phyloP scores from a whole-genome alignment of 2,888 invertebrate genomes.

The Diarsia rubi region DNA sequence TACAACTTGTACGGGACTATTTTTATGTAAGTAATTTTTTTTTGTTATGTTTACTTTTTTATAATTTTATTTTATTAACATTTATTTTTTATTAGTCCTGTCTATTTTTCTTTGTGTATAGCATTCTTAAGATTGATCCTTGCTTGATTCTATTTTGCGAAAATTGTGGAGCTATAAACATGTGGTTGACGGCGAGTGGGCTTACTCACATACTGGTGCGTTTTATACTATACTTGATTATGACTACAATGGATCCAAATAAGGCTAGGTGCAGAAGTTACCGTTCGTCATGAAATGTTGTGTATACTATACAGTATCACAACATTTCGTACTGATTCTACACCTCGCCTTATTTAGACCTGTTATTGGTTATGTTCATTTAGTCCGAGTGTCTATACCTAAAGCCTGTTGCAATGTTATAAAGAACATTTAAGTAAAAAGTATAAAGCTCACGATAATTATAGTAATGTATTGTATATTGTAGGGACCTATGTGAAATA shows the following conservation, averaged over 20 bases:
- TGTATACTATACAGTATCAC: neutral
- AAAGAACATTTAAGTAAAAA: neutral
- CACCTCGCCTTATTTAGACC: neutral
- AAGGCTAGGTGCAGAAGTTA: constrained; percentile 8
- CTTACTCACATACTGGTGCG: constrained; percentile 38
- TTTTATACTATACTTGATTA: constrained; percentile 30
- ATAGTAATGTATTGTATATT: no score
- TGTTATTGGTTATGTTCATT: neutral
- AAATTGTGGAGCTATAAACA: constrained; percentile 12
- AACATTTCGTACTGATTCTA: neutral
- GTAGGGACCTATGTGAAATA: neutral
- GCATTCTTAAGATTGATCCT: constrained; percentile 17
- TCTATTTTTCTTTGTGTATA: no score
- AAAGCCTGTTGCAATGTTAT: neutral
- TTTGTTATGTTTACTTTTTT: no score
- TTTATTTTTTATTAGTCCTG: no score
- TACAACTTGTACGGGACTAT: no score
- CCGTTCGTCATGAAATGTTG: neutral
- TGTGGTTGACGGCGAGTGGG: constrained; percentile 66
- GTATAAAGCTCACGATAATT: no score
- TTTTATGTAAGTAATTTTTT: no score
- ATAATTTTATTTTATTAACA: no score
- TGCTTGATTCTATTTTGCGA: constrained; percentile 21
- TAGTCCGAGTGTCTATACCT: neutral
- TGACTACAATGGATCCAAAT: constrained; percentile 33